Conservation (phyloP, 1,140 invertebrate genomes). For the Pollicipes pollicipes region DNA sequence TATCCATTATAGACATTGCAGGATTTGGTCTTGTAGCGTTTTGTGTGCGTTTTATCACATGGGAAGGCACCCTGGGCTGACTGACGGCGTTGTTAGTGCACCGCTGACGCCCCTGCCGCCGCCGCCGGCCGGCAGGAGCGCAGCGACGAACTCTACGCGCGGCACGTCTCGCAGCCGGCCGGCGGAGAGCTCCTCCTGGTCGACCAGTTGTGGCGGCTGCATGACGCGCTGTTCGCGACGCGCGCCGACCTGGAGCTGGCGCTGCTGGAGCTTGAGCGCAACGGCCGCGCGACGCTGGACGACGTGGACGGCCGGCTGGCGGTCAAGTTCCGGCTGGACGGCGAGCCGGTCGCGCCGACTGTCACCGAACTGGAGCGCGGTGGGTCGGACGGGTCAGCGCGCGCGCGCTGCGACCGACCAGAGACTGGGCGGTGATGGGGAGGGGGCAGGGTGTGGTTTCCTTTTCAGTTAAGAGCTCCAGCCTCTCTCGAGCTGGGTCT, state of each 20-base stretch:
- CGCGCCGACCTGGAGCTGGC: not conserved
- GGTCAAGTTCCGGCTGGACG: not conserved
- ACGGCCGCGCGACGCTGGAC: not conserved
- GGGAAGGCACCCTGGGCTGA: too few species aligned
- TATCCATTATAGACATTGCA: too few species aligned
- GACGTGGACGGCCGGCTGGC: not conserved
- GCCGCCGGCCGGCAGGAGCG: not conserved
- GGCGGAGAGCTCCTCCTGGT: too few species aligned
- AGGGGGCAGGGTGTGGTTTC: not conserved
- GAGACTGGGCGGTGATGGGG: not conserved
- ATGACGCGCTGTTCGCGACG: not conserved
- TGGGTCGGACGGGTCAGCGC: too few species aligned
- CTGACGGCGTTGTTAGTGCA: too few species aligned
- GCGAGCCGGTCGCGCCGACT: not conserved
- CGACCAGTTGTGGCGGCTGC: too few species aligned
- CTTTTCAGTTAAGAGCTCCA: too few species aligned
- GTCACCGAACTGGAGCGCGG: constrained; percentile 20
- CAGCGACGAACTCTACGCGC: not conserved
- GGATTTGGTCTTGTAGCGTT: too few species aligned
- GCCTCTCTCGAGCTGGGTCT: too few species aligned
- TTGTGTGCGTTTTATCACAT: too few species aligned
- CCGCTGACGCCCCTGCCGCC: too few species aligned
- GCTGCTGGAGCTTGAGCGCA: not conserved
- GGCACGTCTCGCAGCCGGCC: not conserved
- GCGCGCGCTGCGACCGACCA: too few species aligned